Base-by-base conservation (phyloP, 2,888 invertebrate species). In the Amorpha juglandis region DNA sequence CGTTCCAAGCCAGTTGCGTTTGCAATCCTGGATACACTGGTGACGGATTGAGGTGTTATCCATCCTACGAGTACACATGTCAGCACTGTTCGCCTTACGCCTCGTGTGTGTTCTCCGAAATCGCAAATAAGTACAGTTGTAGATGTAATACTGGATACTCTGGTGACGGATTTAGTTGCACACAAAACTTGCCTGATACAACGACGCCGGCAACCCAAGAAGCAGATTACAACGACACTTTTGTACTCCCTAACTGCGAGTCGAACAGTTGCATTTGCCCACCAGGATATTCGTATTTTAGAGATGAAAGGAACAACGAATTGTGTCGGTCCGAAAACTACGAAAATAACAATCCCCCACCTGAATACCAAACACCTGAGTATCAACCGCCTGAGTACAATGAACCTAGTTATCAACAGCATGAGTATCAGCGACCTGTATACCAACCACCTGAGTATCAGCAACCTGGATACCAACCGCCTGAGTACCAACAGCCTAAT, bases 1-100 rank as follows among this genome's bases (percentile, higher is more conserved):
- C 91, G 7, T 70, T 75, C 38, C 12, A 42, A 58, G 58, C 58
- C 19, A 58, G 12, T 42, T 98, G 98, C 78, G 88, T 94, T 16
- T 98, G 98, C 83, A 95, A 95, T 71, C 87, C 95, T 8, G 98
- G 97, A 12, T 98, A 94, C 83, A 93, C 94, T 52, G 98, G 98
- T 12, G 95, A 97, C 80, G 98, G 98, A 11, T 91, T 94, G 64
- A 87, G 86, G 51, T 98, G 98, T 83, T 82, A 81, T 78, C 75
- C 78, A 58, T 77, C 76, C 48, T 83, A 75, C 38, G 79, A 83
- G 42, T 70, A 75, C 63, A 72, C 74, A 19, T 90, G 89, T 71
- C 76, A 76, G 38, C 76, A 74, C 63, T 91, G 91, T 71, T 89
- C 90, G n/a, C 83, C 78, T 6, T 77, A 85, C 65, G 91, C 84